Base-by-base conservation (phyloP, 2,888 invertebrate species). In the Dynastes maya region DNA sequence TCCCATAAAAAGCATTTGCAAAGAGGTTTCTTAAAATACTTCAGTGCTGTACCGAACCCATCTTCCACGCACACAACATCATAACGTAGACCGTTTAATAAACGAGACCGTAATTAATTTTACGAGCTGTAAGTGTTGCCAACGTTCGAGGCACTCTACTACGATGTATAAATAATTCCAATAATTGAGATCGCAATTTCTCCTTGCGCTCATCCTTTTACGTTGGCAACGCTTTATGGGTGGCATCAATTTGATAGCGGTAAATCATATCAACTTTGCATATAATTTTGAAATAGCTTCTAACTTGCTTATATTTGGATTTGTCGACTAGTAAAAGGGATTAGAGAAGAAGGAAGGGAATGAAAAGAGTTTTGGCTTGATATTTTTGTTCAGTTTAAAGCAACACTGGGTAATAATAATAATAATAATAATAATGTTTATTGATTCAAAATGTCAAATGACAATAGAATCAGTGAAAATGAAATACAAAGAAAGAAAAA, bases 171-270 rank as follows among this genome's bases (percentile, higher is more conserved):
- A 84, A 84, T 84, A 84, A 83, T 83, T 77, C 75, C 81, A 80
- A 82, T 84, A 84, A 84, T 84, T 82, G 83, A 84, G 81, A 82
- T 81, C 79, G 81, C 80, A 76, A 80, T 76, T 76, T 70, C 61
- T 13, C 40, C 9, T 70, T 68, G 74, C 79, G 76, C 76, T 81
- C 80, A 71, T 79, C 80, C 81, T 82, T 82, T 84, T 84, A 79
- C 80, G 80, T 83, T 84, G 83, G 85, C 84, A 84, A 82, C 76
- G 76, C 81, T 72, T 80, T 82, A 84, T 83, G 83, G 83, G 84
- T 84, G 84, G 84, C 80, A 81, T 81, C 80, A 82, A 81, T 83
- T 84, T 84, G 82, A 83, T 81, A 82, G 81, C 81, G 68, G 81
- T 82, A 84, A 84, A 85, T 84, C 84, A 83, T 83, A 77, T 45